phyloP scores from a whole-genome alignment of 2,113 vertebrate genomes.

The Crocuta crocuta region DNA sequence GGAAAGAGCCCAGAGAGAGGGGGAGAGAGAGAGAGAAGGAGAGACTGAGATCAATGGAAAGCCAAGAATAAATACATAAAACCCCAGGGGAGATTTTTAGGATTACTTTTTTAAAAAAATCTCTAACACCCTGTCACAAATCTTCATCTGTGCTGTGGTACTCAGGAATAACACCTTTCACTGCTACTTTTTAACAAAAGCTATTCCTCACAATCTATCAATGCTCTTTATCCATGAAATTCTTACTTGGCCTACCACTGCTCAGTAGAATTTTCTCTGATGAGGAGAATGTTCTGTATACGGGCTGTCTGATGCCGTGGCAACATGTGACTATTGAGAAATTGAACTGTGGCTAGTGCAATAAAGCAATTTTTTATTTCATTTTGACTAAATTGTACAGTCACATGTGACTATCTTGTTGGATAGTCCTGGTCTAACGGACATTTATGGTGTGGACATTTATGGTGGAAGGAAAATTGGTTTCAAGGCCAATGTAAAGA shows the following conservation, averaged over 20 bases:
- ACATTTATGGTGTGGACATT: neutral
- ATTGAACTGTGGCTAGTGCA: neutral
- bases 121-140: neutral
- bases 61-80: neutral
- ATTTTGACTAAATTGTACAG: neutral
- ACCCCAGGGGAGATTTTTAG: neutral
- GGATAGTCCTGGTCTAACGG: neutral
- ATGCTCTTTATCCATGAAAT: neutral
- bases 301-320: neutral
- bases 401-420: neutral
- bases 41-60: neutral
- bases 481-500: neutral
- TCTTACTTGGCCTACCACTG: neutral
- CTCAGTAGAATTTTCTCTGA: neutral
- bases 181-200: neutral
- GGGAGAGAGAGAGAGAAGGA: neutral
- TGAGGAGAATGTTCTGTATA: neutral
- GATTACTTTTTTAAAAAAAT: neutral
- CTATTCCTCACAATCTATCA: neutral
- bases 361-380: conserved; percentile 24
- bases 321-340: neutral
- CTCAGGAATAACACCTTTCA: conserved; percentile 7
- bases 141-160: neutral
- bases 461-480: neutral
- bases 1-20: neutral